A percentile compares a stretch with the other conserved stretches of the same genome.
phyloP scores from a whole-genome alignment of 2,888 invertebrate genomes.

The Thyatira batis region DNA sequence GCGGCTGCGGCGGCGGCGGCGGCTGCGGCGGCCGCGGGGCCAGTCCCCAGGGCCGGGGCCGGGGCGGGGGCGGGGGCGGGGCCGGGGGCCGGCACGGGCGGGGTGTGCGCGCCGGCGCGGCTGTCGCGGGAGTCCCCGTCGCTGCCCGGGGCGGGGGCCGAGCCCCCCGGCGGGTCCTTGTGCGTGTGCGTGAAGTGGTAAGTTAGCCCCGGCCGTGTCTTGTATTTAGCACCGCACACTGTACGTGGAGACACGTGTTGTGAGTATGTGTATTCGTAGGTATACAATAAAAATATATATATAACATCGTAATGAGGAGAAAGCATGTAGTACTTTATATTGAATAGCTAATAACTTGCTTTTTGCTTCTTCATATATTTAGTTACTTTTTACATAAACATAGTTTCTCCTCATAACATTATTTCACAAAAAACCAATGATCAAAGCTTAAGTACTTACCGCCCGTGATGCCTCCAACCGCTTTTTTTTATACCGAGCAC shows the following conservation, averaged over 20 bases:
- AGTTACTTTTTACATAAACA: too few species aligned
- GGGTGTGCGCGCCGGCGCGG: slow-evolving; percentile 89
- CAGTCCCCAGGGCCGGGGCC: slow-evolving; percentile 34
- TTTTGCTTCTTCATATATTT: too few species aligned
- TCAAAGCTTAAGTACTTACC: slow-evolving; percentile 65
- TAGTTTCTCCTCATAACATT: background rate
- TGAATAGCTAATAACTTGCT: too few species aligned
- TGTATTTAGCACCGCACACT: slow-evolving; percentile 98
- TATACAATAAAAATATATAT: background rate
- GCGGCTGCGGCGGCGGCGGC: slow-evolving; percentile 27
- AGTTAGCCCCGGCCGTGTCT: slow-evolving; percentile 96
- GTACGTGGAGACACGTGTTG: slow-evolving; percentile 48
- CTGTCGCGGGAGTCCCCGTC: slow-evolving; percentile 66
- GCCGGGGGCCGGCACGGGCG: slow-evolving; percentile 44
- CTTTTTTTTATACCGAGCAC: slow-evolving; percentile 12
- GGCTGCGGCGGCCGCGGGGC: slow-evolving; percentile 61
- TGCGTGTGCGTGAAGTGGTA: slow-evolving; percentile 98
- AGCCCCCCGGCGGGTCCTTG: slow-evolving; percentile 80
- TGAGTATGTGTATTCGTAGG: slow-evolving; percentile 6
- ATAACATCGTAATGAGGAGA: too few species aligned
- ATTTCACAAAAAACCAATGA: background rate
- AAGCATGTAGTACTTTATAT: too few species aligned
- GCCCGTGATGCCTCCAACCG: slow-evolving; percentile 72
- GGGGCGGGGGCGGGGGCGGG: slow-evolving; percentile 24
- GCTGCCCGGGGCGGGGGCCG: slow-evolving; percentile 45